Base-by-base conservation (phyloP, 2,113 vertebrate genomes). In the Vireo altiloquus region DNA sequence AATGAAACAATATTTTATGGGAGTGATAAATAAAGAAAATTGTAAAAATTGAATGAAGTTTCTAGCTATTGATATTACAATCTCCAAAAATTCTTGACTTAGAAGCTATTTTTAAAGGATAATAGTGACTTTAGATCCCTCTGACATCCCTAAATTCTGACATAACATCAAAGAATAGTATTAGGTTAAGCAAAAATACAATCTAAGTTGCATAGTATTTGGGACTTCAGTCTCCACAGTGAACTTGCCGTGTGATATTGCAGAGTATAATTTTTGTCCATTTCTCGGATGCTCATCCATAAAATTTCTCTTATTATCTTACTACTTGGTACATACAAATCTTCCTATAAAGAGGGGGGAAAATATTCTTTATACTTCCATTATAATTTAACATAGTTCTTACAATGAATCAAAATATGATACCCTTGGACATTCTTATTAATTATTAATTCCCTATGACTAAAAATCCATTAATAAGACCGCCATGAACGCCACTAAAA, bases 321-420 rank as follows among this genome's bases (percentile, higher is more conserved):
- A 3, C 6, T 71, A 47, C 14, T 64, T 85, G 15, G 7, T 46
- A 50, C 2, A 37, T 25, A 17, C 11, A 87, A n/a, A 7, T 90
- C 10, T 42, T 75, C 33, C 40, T 80, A 20, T 20, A 39, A 79
- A 27, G 7, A 42, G 1, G 1, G 1, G 11, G 5, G 3, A 0
- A 37, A 84, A 56, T 35, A 13, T 5, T 59, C 4, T 54, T 88
- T 84, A 33, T 64, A 50, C 3, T 60, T 47, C 27, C 4, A 15
- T 39, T 79, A 54, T 40, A 27, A 76, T 71, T 88, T 44, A 64
- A 20, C 13, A 49, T 14, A 54, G 28, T 39, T 5, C 23, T 82
- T 66, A 50, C 6, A 13, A 76, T 2, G 1, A 59, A 75, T 46
- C 1, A 4, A 75, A 68, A 66, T 44, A 50, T 4, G 18, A 22